Base-by-base conservation (phyloP, 2,113 vertebrate genomes). In the Felis catus region DNA sequence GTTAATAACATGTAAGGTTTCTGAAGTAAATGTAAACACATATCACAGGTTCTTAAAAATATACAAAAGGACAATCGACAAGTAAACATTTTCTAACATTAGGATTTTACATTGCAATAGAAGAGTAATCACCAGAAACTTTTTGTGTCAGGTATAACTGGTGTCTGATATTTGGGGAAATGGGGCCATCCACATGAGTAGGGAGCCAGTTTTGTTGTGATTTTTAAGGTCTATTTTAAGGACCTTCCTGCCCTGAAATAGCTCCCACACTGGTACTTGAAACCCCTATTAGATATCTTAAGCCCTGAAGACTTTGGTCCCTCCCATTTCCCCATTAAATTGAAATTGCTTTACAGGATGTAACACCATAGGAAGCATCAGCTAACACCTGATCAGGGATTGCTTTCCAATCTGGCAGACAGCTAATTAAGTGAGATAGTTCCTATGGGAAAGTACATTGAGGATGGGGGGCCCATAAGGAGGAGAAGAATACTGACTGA, bases 391-490 rank as follows among this genome's bases (percentile, higher is more conserved):
- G 90, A 97, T 91, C 76, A 58, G 87, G 92, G 94, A 97, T 76
- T 94, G 84, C 29, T 96, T 97, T 95, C 76, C n/a, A 80, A 97
- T 95, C 84, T 88, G 71, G 66, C 39, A 97, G 80, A 78, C n/a
- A 95, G 71, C 97, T 98, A 98, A 97, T 98, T 97, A 97, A 98
- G 81, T 96, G 76, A 81, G 80, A 97, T 94, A 66, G 91, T 88
- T 92, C 97, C 88, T 89, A 18, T 55, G 94, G 95, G 97, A 81
- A 79, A 87, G 55, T 55, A 25, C 36, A 61, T n/a, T 88, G 65
- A 91, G n/a, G 48, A 96, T 76, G 45, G 91, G 55, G 80, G 94
- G 55, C 21, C 29, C 81, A 45, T 39, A 70, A 58, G 29, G 27
- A 87, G 18, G 51, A 94, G 3, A 91, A 36, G 15, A 84, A 95